A percentile compares a stretch with the other conserved stretches of the same genome.
phyloP scores from a whole-genome alignment of 2,888 invertebrate genomes.

The Apocheima hispidaria region DNA sequence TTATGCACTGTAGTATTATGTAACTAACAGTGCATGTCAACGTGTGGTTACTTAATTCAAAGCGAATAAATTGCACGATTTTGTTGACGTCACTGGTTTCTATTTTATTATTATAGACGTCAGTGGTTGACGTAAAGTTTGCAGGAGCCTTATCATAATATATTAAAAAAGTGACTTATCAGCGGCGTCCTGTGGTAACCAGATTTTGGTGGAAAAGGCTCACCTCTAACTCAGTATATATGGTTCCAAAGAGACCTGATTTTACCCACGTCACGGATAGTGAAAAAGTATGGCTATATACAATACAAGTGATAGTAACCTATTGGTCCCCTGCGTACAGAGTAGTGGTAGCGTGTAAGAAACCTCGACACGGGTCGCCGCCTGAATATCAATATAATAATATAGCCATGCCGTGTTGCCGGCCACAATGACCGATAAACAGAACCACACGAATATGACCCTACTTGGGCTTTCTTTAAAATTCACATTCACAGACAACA shows the following conservation, averaged over 20 bases:
- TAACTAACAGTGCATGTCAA: constrained; percentile 64
- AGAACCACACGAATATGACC: constrained; percentile 80
- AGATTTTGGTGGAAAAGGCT: not conserved
- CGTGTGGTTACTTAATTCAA: constrained; percentile 45
- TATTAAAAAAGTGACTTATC: too few species aligned
- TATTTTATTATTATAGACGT: too few species aligned
- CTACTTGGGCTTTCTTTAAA: constrained; percentile 77
- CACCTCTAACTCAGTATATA: constrained; percentile 6
- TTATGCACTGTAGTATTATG: constrained; percentile 62
- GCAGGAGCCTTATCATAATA: not conserved
- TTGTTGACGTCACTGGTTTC: too few species aligned
- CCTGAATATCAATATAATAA: constrained; percentile 83
- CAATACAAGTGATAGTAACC: constrained; percentile 59
- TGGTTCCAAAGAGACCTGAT: constrained; percentile 16
- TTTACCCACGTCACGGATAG: constrained; percentile 26
- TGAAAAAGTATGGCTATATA: constrained; percentile 38
- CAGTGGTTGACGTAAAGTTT: constrained; percentile 3
- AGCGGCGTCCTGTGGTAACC: not conserved
- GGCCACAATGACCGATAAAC: constrained; percentile 81
- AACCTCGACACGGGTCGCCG: constrained; percentile 71
- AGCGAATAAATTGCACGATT: not conserved
- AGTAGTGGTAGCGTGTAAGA: constrained; percentile 69
- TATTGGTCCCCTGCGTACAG: constrained; percentile 68
- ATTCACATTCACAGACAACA: constrained; percentile 76
- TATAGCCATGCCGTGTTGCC: constrained; percentile 71